phyloP scores from a whole-genome alignment of 2,888 invertebrate species.

The Melolontha melolontha region DNA sequence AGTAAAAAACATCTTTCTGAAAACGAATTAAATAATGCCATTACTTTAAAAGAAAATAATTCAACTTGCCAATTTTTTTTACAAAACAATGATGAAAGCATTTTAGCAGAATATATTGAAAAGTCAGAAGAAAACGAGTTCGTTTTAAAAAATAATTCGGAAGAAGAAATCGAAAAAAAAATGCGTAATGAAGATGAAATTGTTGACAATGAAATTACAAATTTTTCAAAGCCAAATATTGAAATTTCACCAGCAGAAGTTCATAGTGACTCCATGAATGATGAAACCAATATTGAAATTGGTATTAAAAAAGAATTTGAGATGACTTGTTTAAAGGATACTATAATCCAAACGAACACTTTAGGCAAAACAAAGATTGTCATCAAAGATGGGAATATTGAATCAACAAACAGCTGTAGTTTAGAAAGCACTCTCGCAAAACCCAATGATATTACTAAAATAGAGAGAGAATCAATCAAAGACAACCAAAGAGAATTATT shows the following conservation, averaged over 20 bases:
- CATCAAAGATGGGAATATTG: too few species aligned
- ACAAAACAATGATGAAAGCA: slow-evolving; percentile 10
- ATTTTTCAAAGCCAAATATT: background rate
- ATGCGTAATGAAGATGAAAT: background rate
- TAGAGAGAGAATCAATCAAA: slow-evolving; percentile 7
- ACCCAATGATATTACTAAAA: background rate
- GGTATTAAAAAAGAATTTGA: too few species aligned
- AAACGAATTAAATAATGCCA: too few species aligned
- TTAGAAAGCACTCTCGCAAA: background rate
- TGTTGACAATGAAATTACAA: background rate
- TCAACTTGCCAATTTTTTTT: background rate
- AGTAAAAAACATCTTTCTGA: slow-evolving; percentile 39
- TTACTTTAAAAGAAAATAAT: background rate
- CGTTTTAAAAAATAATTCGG: slow-evolving; percentile 13
- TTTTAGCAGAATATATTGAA: slow-evolving; percentile 1
- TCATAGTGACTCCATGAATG: background rate
- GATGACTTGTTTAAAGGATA: background rate
- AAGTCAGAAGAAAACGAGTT: slow-evolving; percentile 23
- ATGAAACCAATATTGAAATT: too few species aligned
- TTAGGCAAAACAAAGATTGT: background rate
- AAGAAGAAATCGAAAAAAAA: slow-evolving; percentile 22
- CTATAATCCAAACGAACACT: background rate
- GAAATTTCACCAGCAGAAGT: background rate
- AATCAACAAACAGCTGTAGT: too few species aligned
- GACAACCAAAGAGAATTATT: slow-evolving; percentile 20